Evolutionary conservation across 2,888 invertebrate species (phyloP).

Genomic region (Uloborus plumipes): DNA sequence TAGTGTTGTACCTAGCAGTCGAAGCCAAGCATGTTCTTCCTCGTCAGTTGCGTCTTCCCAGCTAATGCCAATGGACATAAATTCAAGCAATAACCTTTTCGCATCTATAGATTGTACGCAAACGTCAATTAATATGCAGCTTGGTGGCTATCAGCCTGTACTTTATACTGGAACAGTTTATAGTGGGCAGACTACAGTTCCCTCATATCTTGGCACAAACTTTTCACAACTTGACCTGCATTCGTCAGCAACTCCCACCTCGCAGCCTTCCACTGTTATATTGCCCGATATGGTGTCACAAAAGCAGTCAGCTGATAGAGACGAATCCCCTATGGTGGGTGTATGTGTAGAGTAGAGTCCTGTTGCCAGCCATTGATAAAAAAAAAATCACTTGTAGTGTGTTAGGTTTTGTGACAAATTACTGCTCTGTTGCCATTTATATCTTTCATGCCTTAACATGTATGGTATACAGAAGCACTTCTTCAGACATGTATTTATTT

Average conservation of each 20-base stretch:
- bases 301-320: constrained; percentile 73
- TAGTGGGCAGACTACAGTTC: constrained; percentile 61
- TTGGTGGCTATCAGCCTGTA: constrained; percentile 65
- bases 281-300: constrained; percentile 54
- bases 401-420: constrained; percentile 34
- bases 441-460: too few species aligned
- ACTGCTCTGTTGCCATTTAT: constrained; percentile 41
- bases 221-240: constrained; percentile 57
- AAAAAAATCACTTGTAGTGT: constrained; percentile 28
- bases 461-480: not conserved
- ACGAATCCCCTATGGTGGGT: constrained; percentile 87
- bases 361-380: constrained; percentile 85
- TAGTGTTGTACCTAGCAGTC: constrained; percentile 53
- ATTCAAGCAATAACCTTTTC: constrained; percentile 67
- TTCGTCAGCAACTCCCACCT: constrained; percentile 55
- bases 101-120: constrained; percentile 71
- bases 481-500: constrained; percentile 30
- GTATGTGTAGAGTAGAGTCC: constrained; percentile 93
- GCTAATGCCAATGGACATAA: constrained; percentile 68
- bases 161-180: constrained; percentile 55
- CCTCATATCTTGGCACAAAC: constrained; percentile 62
- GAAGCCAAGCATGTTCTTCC: constrained; percentile 62
- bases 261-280: constrained; percentile 64
- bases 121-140: constrained; percentile 72
- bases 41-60: constrained; percentile 65